Evolutionary conservation across 2,888 invertebrate species (phyloP).

Genomic region (Aplocera efformata): DNA sequence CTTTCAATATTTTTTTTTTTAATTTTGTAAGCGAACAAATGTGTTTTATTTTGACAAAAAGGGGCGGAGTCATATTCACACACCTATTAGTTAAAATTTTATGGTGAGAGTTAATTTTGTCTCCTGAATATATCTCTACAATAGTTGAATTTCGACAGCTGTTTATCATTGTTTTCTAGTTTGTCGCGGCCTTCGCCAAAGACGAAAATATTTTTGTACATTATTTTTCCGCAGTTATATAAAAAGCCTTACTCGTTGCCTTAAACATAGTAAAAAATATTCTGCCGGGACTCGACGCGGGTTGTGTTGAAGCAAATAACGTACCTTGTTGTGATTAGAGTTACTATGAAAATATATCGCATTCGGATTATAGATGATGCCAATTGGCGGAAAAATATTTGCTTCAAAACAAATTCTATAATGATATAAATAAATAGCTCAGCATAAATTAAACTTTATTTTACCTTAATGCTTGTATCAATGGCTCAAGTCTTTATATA

Average conservation of each 20-base stretch:
- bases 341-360: slow-evolving; percentile 22
- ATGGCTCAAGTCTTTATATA: slow-evolving; percentile 4
- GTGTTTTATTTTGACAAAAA: too few species aligned
- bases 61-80: too few species aligned
- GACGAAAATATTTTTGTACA: slow-evolving; percentile 18
- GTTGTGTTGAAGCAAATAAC: slow-evolving; percentile 59
- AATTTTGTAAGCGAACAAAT: too few species aligned
- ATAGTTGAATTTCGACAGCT: too few species aligned
- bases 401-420: neutral
- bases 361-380: slow-evolving; percentile 3
- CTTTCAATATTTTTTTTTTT: too few species aligned
- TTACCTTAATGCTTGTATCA: too few species aligned
- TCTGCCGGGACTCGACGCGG: slow-evolving; percentile 39
- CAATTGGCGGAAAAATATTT: slow-evolving; percentile 3
- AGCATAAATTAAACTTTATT: too few species aligned
- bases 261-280: slow-evolving; percentile 47
- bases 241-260: slow-evolving; percentile 61
- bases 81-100: too few species aligned
- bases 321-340: slow-evolving; percentile 45
- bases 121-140: too few species aligned
- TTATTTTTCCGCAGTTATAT: slow-evolving; percentile 20
- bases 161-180: too few species aligned
- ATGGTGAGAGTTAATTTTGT: too few species aligned
- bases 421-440: too few species aligned
- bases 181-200: slow-evolving; percentile 4